phyloP scores from a whole-genome alignment of 2,888 invertebrate species.

The Coleophora flavipennella region DNA sequence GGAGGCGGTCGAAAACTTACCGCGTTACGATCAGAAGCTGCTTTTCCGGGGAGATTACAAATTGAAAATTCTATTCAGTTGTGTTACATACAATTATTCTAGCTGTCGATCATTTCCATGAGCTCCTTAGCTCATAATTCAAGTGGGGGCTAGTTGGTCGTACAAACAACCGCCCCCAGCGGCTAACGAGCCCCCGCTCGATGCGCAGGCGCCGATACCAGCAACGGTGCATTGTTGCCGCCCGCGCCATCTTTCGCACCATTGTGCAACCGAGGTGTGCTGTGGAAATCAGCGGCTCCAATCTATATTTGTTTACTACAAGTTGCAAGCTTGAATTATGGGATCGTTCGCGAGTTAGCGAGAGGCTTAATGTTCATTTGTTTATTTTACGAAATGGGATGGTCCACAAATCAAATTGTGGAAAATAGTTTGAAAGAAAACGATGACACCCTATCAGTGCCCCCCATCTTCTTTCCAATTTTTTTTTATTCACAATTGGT shows the following conservation, averaged over 20 bases:
- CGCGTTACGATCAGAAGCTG: too few relatives aligned
- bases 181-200: slow-evolving; percentile 63
- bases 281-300: slow-evolving; percentile 48
- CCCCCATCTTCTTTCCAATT: too few relatives aligned
- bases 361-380: slow-evolving; percentile 7
- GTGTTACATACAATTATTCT: slow-evolving; percentile 1
- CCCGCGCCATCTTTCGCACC: slow-evolving; percentile 70
- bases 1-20: too few relatives aligned
- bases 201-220: slow-evolving; percentile 58
- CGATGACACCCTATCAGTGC: too few relatives aligned
- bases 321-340: slow-evolving; percentile 36
- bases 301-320: slow-evolving; percentile 67
- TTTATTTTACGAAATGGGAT: neutral
- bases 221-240: slow-evolving; percentile 62
- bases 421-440: too few relatives aligned
- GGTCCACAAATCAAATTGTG: too few relatives aligned
- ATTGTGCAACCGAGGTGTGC: slow-evolving; percentile 57
- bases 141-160: slow-evolving; percentile 32
- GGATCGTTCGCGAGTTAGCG: slow-evolving; percentile 8
- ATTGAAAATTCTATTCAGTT: too few relatives aligned
- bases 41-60: too few relatives aligned
- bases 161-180: slow-evolving; percentile 59
- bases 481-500: too few relatives aligned
- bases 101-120: slow-evolving; percentile 27
- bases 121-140: slow-evolving; percentile 26